Base-by-base conservation (phyloP, 2,888 invertebrate genomes). In the Eretmocerus hayati region DNA sequence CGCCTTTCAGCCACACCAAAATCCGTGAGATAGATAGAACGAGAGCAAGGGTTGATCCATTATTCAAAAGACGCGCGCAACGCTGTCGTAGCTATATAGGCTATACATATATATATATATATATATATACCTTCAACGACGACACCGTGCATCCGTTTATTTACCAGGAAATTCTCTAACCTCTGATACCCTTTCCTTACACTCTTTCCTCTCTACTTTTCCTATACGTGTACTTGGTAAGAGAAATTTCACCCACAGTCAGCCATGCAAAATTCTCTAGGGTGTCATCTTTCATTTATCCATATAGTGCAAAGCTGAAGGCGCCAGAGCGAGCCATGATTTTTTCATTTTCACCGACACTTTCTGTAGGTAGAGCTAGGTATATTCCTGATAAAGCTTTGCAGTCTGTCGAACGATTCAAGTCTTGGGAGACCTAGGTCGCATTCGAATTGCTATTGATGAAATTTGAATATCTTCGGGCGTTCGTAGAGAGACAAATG, bases 31-130 rank as follows among this genome's bases (percentile, higher is more conserved):
- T 8, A 26, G 26, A 26, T 6, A 16, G 33, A 33, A 13, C 33
- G 36, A 36, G 20, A n/a, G n/a, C n/a, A n/a, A n/a, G n/a, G n/a
- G n/a, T 26, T 40, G 30, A 44, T 49, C 49, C 49, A 49, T 49
- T 49, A 49, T 49, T 49, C 49, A 49, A 36, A 49, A 40, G 44
- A 44, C 22, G 35, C 36, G 32, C 38, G 15, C 20, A 13, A 8
- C 9, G 8, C 8, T 18, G 36, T 36, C 36, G 36, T 9, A 4
- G 36, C 36, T 6, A 26, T 11, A 26, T 26, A 6, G 26, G 26
- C 8, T 11, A 6, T 9, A 26, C 26, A 11, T 26, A n/a, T n/a
- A n/a, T n/a, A n/a, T n/a, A n/a, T n/a, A n/a, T n/a, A n/a, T n/a
- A n/a, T n/a, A n/a, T n/a, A n/a, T n/a, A n/a, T n/a, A n/a, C n/a